Evolutionary conservation across 2,797 vertebrate genomes (phyloP), one percentile per base, ranked within the genome.

Genomic region (Delichon dasypus): DNA sequence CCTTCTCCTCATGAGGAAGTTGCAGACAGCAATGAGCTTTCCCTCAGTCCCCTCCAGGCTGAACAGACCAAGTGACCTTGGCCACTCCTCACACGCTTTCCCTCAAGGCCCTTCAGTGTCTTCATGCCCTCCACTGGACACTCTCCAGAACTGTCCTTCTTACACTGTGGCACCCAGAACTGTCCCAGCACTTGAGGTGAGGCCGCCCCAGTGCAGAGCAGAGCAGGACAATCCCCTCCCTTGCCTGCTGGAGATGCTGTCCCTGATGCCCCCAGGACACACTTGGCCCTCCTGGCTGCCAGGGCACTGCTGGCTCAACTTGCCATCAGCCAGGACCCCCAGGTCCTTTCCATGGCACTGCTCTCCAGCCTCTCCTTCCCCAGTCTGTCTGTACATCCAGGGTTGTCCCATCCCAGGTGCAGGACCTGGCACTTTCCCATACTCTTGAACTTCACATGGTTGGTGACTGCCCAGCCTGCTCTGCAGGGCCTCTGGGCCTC

Each of bases 361-460:
- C 67, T 45, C 29, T 38, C 38, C 38, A 38, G 38, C 38, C 38
- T 38, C 38, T 38, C 38, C 11, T 38, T 38, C 38, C 38, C 17
- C 42, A 48, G 7, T 11, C 25, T 74, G 32, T 45, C 38, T 2
- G 4, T 13, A 44, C 47, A 60, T 7, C 13, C 62, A 38, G 23
- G 10, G 4, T 1, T 67, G 38, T 5, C 3, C 18, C n/a, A 45
- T 2, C 10, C 15, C 47, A 38, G 6, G 18, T 9, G 32, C n/a
- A 38, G 0, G 53, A 27, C 3, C 9, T 0, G 0, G 45, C 22
- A 16, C n/a, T 32, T 53, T 13, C 8, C 29, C 7, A 16, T 5
- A 10, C 13, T n/a, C 32, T 13, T 29, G 38, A 53, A 13, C 12
- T 45, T 51, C 38, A 5, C 1, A 6, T 0, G 10, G 32, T 1